These are phyloP conservation scores for Eueremaeus valkanovi DNA, from an alignment of 2,888 invertebrate species.

Conservation along the genomic window DNA sequence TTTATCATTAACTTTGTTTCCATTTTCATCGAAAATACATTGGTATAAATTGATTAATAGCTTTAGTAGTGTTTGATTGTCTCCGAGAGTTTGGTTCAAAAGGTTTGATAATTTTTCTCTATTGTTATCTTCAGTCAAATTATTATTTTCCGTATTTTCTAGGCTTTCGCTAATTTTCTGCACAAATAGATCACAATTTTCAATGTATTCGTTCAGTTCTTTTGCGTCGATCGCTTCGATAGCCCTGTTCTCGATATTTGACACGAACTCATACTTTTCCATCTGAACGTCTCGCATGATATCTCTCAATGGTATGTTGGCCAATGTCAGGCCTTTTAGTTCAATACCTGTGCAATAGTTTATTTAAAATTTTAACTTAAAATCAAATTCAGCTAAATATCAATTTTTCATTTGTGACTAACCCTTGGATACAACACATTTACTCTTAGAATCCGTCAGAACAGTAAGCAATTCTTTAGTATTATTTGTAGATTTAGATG, in stretches of 20 bases:
- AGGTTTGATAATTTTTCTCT: conserved; percentile 39
- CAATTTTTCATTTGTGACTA: no score
- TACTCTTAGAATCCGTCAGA: neutral
- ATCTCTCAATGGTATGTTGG: conserved; percentile 20
- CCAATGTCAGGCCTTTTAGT: conserved; percentile 20
- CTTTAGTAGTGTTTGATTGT: conserved; percentile 41
- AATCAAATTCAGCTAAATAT: no score
- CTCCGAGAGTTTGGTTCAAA: neutral
- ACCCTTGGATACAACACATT: no score
- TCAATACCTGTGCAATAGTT: conserved; percentile 22
- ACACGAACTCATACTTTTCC: conserved; percentile 76
- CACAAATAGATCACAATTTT: conserved; percentile 43
- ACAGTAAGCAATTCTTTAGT: conserved; percentile 66
- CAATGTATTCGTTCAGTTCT: conserved; percentile 43
- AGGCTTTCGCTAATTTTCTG: neutral
- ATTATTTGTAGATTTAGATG: conserved; percentile 56
- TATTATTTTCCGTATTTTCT: neutral
- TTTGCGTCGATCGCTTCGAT: conserved; percentile 39
- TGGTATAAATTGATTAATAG: conserved; percentile 35
- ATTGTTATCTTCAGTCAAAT: no score
- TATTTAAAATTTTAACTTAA: neutral
- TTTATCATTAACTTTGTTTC: conserved; percentile 31
- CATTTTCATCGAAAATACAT: conserved; percentile 42
- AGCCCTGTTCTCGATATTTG: conserved; percentile 57
- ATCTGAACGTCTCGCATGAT: conserved; percentile 50